Evolutionary conservation across 1,140 invertebrate genomes (phyloP).

Genomic region (Trichoplusia ni): DNA sequence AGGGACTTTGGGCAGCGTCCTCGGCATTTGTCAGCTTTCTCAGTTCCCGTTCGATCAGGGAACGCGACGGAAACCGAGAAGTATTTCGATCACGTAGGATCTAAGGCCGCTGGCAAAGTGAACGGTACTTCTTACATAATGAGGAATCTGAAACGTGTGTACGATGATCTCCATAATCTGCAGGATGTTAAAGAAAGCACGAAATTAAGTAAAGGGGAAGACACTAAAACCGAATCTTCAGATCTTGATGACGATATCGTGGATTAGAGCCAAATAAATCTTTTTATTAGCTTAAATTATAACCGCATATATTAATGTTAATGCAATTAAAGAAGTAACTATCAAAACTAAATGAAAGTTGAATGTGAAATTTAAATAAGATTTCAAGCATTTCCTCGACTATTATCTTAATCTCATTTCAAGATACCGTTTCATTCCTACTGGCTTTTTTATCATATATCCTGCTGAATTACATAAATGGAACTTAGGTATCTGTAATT

Average conservation of each 20-base stretch:
- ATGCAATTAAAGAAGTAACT: too few species aligned
- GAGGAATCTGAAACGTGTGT: conserved; percentile 73
- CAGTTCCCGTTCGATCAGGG: conserved; percentile 79
- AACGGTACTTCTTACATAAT: conserved; percentile 73
- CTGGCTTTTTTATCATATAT: too few species aligned
- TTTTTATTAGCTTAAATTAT: too few species aligned
- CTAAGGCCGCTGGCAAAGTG: conserved; percentile 45
- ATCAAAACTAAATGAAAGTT: too few species aligned
- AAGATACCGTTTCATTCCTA: too few species aligned
- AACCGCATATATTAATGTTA: too few species aligned
- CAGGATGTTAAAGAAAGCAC: conserved; percentile 49
- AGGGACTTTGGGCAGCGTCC: conserved; percentile 76
- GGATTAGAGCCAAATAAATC: too few species aligned
- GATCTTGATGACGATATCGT: conserved; percentile 73
- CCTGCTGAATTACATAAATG: too few species aligned
- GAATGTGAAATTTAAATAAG: too few species aligned
- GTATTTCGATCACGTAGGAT: conserved; percentile 54
- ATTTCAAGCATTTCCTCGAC: too few species aligned
- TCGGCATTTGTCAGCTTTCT: conserved; percentile 85
- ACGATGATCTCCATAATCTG: conserved; percentile 58
- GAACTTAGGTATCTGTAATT: too few species aligned
- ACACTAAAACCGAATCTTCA: conserved; percentile 66
- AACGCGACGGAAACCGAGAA: conserved; percentile 49
- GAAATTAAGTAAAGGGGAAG: conserved; percentile 54
- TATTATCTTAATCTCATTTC: too few species aligned